Evolutionary conservation across 1,140 invertebrate genomes (phyloP).

Genomic region (Ceratina japonica): DNA sequence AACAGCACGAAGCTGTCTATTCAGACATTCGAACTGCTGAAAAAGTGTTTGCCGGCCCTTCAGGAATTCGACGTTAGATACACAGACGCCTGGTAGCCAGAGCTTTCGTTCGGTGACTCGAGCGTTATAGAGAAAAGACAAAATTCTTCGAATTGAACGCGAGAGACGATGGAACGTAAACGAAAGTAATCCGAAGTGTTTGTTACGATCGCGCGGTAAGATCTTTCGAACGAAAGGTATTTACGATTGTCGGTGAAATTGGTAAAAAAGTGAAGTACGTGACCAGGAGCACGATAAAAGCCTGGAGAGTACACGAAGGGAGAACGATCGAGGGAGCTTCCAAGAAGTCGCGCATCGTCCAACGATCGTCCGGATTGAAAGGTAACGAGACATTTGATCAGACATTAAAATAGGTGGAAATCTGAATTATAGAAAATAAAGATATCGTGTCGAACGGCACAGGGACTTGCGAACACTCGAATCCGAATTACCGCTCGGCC

Average conservation of each 20-base stretch:
- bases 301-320: slow-evolving; percentile 7
- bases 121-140: slow-evolving; percentile 41
- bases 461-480: slow-evolving; percentile 2
- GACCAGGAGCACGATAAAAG: slow-evolving; percentile 40
- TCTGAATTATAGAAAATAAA: slow-evolving; percentile 5
- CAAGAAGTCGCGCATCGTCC: slow-evolving; percentile 10
- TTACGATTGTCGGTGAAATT: neutral
- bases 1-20: slow-evolving; percentile 92
- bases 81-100: slow-evolving; percentile 90
- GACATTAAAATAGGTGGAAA: slow-evolving; percentile 10
- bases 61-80: slow-evolving; percentile 93
- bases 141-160: slow-evolving; percentile 12
- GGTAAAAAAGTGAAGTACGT: neutral
- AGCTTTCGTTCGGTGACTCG: slow-evolving; percentile 62
- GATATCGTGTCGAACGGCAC: slow-evolving; percentile 18
- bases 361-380: neutral
- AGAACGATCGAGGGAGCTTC: slow-evolving; percentile 1
- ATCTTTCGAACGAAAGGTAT: neutral
- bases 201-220: neutral
- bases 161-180: neutral
- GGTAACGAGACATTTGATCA: neutral
- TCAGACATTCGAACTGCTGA: slow-evolving; percentile 88
- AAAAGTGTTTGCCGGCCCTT: slow-evolving; percentile 88
- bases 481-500: neutral
- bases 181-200: neutral